Base-by-base conservation (phyloP, 2,888 invertebrate species). In the Ischnus inquisitorius region DNA sequence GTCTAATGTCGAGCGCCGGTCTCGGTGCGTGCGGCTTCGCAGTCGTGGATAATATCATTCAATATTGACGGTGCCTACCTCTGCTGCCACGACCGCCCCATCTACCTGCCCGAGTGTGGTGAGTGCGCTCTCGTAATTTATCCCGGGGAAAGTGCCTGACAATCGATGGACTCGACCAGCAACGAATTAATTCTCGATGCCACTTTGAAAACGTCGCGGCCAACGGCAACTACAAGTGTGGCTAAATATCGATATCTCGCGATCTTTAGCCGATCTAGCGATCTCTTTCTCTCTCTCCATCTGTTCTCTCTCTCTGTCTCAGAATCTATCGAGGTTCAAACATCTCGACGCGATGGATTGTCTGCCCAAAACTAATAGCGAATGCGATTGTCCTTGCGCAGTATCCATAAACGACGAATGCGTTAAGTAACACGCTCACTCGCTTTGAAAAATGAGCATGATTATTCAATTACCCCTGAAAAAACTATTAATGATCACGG, bases 11-110 rank as follows among this genome's bases (percentile, higher is more conserved):
- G 87, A 96, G 96, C 92, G 95, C 97, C 87, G 98, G 97, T 84
- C 96, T 99, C 87, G 98, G 98, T 91, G 97, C 98, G 83, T 98
- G 98, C 96, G 99, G 98, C 94, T 99, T 99, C 95, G 97, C 98
- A 91, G 97, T 97, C 94, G 96, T 98, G 92, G 96, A 97, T 91
- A 97, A 97, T 94, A 96, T 97, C 93, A 95, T 97, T 94, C 95
- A 95, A 89, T 96, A 95, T 95, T 96, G 96, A 95, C 94, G 90
- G 91, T 90, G 88, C 91, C 90, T 92, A 87, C 88, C 90, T 88
- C 92, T 92, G 92, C 92, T 92, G 86, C 92, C 92, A 92, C 92
- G 92, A 90, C 90, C 92, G 88, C 90, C 90, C 90, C 91, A 92
- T 90, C 89, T 91, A 88, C 90, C 92, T 90, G 91, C 92, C 90